Percentiles rank a stretch among this genome's conserved stretches.
Evolutionary conservation across 2,888 invertebrate species (phyloP).

Genomic region (Neelides folsomi): DNA sequence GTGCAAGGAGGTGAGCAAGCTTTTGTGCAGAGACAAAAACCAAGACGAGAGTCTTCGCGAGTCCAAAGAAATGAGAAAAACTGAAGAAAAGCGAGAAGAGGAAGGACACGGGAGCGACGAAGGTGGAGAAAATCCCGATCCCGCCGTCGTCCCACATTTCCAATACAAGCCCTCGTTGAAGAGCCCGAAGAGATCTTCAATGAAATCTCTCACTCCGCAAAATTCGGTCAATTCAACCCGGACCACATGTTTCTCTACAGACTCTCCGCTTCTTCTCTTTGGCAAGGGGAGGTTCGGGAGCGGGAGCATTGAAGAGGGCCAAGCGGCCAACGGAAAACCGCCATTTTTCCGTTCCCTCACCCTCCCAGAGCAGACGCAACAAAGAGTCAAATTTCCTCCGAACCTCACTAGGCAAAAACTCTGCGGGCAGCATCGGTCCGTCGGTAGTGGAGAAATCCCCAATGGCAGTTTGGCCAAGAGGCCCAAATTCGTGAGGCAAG

Average conservation of each 20-base stretch:
- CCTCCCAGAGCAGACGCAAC: constrained; percentile 30
- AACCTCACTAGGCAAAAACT: constrained; percentile 29
- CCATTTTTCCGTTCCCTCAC: constrained; percentile 32
- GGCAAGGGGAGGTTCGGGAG: not conserved
- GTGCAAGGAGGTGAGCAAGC: constrained; percentile 36
- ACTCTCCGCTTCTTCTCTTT: constrained; percentile 18
- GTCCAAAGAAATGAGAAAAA: not conserved
- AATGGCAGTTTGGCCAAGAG: constrained; percentile 15
- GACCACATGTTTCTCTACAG: constrained; percentile 17
- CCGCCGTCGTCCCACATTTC: constrained; percentile 4
- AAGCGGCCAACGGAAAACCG: constrained; percentile 15
- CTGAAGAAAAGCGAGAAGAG: not conserved
- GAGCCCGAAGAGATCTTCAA: constrained; percentile 30
- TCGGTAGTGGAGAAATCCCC: not conserved
- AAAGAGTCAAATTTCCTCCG: constrained; percentile 31
- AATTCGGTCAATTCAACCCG: constrained; percentile 30
- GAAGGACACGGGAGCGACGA: not conserved
- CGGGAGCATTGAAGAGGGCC: not conserved
- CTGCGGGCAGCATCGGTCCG: constrained; percentile 2
- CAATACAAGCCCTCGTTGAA: constrained; percentile 13
- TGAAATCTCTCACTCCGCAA: constrained; percentile 33
- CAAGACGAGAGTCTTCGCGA: constrained; percentile 3
- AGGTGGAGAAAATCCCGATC: constrained; percentile 1
- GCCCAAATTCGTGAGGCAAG: constrained; percentile 30
- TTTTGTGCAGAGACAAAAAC: constrained; percentile 23